Percentiles rank a stretch among this genome's conserved stretches.
These are phyloP conservation scores for Patella caerulea DNA, from an alignment of 2,888 invertebrate species.

Conservation along the genomic window DNA sequence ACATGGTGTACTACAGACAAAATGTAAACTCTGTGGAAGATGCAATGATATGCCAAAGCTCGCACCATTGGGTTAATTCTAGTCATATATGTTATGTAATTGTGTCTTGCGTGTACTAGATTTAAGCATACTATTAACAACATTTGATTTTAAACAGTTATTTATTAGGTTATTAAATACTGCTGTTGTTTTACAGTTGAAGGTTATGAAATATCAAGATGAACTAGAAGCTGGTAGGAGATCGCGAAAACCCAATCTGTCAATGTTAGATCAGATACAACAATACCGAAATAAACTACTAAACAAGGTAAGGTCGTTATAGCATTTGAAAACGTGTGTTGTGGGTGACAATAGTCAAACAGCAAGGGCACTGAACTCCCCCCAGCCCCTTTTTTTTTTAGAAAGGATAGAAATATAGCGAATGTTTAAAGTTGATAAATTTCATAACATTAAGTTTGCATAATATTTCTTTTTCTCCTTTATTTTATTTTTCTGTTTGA, in stretches of 20 bases:
- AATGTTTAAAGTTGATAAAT: neutral
- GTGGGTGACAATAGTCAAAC: too few species aligned
- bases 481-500: conserved; percentile 2
- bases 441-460: neutral
- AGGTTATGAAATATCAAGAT: conserved; percentile 95
- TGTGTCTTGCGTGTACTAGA: neutral
- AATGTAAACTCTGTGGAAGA: too few species aligned
- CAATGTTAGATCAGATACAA: conserved; percentile 86
- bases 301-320: conserved; percentile 78
- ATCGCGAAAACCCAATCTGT: conserved; percentile 75
- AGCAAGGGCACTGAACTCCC: too few species aligned
- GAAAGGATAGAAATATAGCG: neutral
- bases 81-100: neutral
- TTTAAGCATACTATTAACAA: neutral
- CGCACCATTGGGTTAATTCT: too few species aligned
- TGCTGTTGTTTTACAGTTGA: conserved; percentile 73
- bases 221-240: conserved; percentile 90
- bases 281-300: conserved; percentile 91
- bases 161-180: neutral
- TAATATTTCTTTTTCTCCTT: neutral
- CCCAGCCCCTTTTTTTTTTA: too few species aligned
- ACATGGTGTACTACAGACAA: too few species aligned
- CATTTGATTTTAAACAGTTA: neutral
- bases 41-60: too few species aligned
- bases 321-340: neutral